These are phyloP conservation scores for Cichlasoma orientale DNA, from an alignment of 2,797 vertebrate species.

Conservation along the genomic window DNA sequence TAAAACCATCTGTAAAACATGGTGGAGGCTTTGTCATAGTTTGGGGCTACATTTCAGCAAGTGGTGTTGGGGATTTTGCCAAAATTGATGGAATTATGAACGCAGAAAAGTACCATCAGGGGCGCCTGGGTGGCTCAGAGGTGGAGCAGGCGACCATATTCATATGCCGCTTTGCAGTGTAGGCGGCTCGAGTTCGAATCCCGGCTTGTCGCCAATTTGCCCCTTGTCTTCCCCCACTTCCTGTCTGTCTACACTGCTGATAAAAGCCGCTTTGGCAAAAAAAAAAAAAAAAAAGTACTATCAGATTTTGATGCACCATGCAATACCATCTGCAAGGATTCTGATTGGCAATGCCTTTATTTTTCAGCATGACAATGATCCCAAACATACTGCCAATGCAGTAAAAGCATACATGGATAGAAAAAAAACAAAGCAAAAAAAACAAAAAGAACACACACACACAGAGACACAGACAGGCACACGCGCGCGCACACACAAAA, in stretches of 20 bases:
- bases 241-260: too few species aligned
- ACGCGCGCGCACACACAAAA: too few species aligned
- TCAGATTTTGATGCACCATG: background rate
- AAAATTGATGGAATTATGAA: background rate
- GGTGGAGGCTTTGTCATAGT: background rate
- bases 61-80: background rate
- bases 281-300: background rate
- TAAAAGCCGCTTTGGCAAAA: too few species aligned
- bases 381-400: background rate
- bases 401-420: background rate
- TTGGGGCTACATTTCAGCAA: background rate
- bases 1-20: background rate
- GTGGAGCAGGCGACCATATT: too few species aligned
- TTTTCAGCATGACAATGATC: background rate
- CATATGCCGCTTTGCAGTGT: too few species aligned
- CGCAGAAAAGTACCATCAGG: background rate
- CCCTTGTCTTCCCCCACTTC: too few species aligned
- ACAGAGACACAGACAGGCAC: too few species aligned
- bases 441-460: too few species aligned
- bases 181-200: too few species aligned
- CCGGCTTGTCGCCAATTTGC: too few species aligned
- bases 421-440: too few species aligned
- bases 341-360: background rate
- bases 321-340: background rate
- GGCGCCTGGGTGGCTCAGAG: too few species aligned